Evolutionary conservation across 2,113 vertebrate species (phyloP).

Genomic region (Pedetes capensis): DNA sequence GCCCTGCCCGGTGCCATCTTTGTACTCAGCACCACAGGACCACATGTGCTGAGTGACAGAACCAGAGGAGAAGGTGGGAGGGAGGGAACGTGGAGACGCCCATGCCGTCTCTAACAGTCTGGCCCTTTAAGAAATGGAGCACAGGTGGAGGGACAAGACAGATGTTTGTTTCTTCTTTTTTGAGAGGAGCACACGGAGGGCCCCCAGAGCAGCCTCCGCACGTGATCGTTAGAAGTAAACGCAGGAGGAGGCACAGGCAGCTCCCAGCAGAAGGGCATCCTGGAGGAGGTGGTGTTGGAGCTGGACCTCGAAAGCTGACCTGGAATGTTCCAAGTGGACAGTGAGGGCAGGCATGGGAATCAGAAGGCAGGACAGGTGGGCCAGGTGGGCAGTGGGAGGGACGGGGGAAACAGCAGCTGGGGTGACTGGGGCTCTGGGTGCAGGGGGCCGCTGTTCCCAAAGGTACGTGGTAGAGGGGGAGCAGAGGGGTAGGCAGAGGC

Average conservation of each 20-base stretch:
- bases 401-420: neutral
- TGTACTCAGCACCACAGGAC: fast-evolving
- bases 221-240: neutral
- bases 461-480: too few relatives aligned
- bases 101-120: fast-evolving
- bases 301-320: too few relatives aligned
- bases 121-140: neutral
- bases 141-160: neutral
- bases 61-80: neutral
- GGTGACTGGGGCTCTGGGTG: neutral
- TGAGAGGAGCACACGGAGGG: fast-evolving
- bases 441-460: neutral
- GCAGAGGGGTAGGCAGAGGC: too few relatives aligned
- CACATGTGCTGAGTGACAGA: fast-evolving
- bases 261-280: neutral
- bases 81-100: fast-evolving
- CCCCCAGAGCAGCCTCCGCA: neutral
- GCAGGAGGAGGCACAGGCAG: neutral
- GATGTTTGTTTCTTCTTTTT: too few relatives aligned
- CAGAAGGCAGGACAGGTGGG: neutral
- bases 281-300: neutral
- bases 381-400: neutral
- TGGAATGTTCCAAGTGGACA: neutral
- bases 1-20: fast-evolving
- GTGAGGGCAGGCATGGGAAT: neutral